A percentile compares a stretch with the other conserved stretches of the same genome.
phyloP scores from a whole-genome alignment of 2,113 vertebrate genomes.

The Panurus biarmicus region DNA sequence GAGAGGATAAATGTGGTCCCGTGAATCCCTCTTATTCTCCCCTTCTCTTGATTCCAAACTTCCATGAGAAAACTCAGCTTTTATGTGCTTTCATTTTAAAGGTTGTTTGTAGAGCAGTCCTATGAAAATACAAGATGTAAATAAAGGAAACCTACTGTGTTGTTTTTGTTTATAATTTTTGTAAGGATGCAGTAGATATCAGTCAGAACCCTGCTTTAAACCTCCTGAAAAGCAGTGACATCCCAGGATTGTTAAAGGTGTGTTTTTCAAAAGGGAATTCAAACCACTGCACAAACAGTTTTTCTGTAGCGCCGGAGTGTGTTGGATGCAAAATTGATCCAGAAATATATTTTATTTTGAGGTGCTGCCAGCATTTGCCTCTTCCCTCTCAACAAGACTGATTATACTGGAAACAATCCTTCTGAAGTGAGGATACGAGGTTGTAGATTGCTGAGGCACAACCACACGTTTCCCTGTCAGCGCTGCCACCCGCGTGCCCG shows the following conservation, averaged over 20 bases:
- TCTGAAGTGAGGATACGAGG: neutral
- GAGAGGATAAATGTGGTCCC: neutral
- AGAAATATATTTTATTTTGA: conserved; percentile 8
- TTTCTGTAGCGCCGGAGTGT: neutral
- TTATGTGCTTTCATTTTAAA: neutral
- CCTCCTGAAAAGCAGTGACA: neutral
- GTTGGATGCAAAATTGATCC: neutral
- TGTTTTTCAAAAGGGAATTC: neutral
- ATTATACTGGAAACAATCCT: neutral
- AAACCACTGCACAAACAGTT: neutral
- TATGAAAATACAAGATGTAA: neutral
- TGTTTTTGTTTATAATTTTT: neutral
- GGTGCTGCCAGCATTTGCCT: neutral
- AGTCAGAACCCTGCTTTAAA: neutral
- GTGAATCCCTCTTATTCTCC: neutral
- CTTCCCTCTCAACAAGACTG: neutral
- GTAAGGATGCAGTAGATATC: neutral
- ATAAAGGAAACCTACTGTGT: neutral
- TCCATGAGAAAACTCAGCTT: neutral
- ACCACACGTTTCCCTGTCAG: conserved; percentile 11
- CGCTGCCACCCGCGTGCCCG: neutral
- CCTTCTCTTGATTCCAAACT: neutral
- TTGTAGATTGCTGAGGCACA: neutral
- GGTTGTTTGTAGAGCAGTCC: neutral
- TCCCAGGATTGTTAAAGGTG: neutral